phyloP scores from a whole-genome alignment of 1,140 invertebrate genomes.

The Zaprionus capensis region DNA sequence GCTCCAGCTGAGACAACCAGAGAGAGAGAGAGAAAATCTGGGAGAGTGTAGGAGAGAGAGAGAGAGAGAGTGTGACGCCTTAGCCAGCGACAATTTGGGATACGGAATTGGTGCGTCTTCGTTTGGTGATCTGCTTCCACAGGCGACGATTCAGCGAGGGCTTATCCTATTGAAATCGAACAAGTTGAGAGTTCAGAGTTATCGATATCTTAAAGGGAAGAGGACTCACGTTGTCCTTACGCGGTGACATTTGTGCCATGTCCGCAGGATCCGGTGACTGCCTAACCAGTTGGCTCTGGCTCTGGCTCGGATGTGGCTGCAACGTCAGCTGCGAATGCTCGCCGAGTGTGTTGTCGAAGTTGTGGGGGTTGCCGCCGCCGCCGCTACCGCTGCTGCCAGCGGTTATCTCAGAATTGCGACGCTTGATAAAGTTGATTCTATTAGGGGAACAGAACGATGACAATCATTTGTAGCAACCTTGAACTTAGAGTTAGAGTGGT shows the following conservation, averaged over 20 bases:
- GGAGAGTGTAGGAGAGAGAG: neutral
- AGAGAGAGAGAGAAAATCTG: neutral
- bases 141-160: conserved; percentile 85
- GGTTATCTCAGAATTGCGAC: conserved; percentile 81
- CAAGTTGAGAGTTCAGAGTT: neutral
- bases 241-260: conserved; percentile 84
- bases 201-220: neutral
- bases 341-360: conserved; percentile 82
- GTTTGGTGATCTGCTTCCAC: conserved; percentile 86
- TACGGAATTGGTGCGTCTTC: conserved; percentile 84
- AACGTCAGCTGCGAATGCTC: conserved; percentile 61
- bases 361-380: conserved; percentile 68
- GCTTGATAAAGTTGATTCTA: conserved; percentile 85
- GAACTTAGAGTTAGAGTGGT: neutral
- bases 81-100: conserved; percentile 82
- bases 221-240: conserved; percentile 84
- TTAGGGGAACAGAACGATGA: conserved; percentile 10
- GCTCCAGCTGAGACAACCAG: conserved; percentile 14
- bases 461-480: neutral
- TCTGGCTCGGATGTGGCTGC: conserved; percentile 57
- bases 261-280: conserved; percentile 64
- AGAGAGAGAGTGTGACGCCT: conserved; percentile 6
- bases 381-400: conserved; percentile 65
- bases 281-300: conserved; percentile 61
- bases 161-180: conserved; percentile 84